These are phyloP conservation scores for Vicugna pacos DNA, from an alignment of 2,113 vertebrate species.

Conservation along the genomic window DNA sequence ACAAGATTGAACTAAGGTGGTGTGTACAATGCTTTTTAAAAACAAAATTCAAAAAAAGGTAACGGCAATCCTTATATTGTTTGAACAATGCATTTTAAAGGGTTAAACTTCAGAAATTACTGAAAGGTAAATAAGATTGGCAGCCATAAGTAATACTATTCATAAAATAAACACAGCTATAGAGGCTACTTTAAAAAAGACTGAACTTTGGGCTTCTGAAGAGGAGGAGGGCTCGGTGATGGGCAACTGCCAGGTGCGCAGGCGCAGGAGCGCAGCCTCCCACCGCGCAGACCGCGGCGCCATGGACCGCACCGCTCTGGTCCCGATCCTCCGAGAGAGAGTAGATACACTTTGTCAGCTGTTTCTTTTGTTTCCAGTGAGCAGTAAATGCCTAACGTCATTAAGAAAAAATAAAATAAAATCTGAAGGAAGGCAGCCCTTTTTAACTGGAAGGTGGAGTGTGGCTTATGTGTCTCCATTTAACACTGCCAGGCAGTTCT, in stretches of 20 bases:
- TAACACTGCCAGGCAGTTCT: constrained; percentile 96
- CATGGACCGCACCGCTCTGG: constrained; percentile 48
- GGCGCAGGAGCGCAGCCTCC: constrained; percentile 81
- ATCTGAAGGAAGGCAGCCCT: constrained; percentile 91
- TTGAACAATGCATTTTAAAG: constrained; percentile 87
- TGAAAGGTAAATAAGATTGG: constrained; percentile 89
- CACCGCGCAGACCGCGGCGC: constrained; percentile 73
- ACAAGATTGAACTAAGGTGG: constrained; percentile 87
- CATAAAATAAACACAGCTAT: constrained; percentile 87
- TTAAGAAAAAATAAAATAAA: constrained; percentile 85
- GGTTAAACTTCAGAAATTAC: constrained; percentile 86
- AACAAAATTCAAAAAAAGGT: constrained; percentile 88
- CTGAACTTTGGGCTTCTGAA: constrained; percentile 86
- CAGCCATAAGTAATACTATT: constrained; percentile 87
- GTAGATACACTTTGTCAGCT: constrained; percentile 85
- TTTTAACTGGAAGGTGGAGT: constrained; percentile 84
- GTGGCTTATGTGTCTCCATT: constrained; percentile 95
- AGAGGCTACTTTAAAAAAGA: constrained; percentile 87
- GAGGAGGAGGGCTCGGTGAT: constrained; percentile 86
- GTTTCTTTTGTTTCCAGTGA: constrained; percentile 83
- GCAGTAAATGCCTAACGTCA: constrained; percentile 84
- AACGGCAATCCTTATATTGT: constrained; percentile 87
- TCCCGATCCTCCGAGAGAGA: constrained; percentile 81
- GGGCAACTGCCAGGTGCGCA: constrained; percentile 78
- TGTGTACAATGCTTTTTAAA: constrained; percentile 87